These are phyloP conservation scores for Heliconius himera DNA, from an alignment of 1,140 invertebrate species.

Conservation along the genomic window DNA sequence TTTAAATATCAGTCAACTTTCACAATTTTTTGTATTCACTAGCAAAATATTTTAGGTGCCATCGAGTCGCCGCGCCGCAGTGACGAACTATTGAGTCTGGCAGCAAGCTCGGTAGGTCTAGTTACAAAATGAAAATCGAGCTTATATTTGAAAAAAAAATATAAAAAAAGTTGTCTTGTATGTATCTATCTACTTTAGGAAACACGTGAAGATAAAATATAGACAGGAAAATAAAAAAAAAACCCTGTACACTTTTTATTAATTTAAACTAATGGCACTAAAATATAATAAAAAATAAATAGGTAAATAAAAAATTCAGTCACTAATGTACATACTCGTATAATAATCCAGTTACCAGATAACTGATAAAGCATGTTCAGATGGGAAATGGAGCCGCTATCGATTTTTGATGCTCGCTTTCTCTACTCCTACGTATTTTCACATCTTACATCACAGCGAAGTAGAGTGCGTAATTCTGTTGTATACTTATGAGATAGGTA, in stretches of 20 bases:
- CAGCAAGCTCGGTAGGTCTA: neutral
- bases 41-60: neutral
- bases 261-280: too few species aligned
- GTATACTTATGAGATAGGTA: neutral
- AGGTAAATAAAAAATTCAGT: neutral
- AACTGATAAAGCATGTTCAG: conserved; percentile 19
- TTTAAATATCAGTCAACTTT: too few species aligned
- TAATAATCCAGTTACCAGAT: conserved; percentile 7
- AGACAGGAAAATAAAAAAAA: too few species aligned
- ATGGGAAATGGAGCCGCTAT: conserved; percentile 12
- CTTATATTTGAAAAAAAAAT: neutral
- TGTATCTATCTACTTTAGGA: too few species aligned
- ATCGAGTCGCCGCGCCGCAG: neutral
- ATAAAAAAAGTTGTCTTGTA: too few species aligned
- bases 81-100: neutral
- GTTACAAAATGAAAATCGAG: neutral
- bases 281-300: too few species aligned
- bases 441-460: neutral
- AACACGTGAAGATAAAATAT: too few species aligned
- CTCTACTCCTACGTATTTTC: conserved; percentile 13
- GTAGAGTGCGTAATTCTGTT: neutral
- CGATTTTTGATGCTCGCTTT: conserved; percentile 25
- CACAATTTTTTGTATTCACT: neutral
- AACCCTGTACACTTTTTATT: too few species aligned
- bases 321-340: conserved; percentile 6